Conservation (phyloP, 2,888 invertebrate species). For the Cinara cedri region DNA sequence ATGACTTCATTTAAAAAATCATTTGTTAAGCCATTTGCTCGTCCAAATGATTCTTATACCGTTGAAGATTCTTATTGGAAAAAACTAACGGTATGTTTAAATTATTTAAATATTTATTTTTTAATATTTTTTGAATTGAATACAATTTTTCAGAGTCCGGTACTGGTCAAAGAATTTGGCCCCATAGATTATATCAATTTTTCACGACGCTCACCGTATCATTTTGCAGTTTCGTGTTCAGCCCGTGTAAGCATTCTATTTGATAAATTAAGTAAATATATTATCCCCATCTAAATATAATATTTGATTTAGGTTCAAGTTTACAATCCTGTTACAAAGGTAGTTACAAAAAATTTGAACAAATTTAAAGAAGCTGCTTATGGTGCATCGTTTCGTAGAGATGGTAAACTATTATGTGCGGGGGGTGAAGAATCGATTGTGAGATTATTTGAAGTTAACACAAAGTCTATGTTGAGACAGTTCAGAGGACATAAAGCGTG, state of each 20-base stretch:
- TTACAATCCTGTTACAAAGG: conserved; percentile 84
- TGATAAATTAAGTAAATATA: not conserved
- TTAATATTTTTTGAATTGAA: not conserved
- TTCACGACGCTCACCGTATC: conserved; percentile 84
- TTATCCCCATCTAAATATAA: not conserved
- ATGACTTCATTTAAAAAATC: conserved; percentile 75
- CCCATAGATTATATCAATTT: conserved; percentile 91
- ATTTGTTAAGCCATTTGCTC: conserved; percentile 73
- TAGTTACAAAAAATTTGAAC: conserved; percentile 80
- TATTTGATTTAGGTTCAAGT: conserved; percentile 67
- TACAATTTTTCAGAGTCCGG: conserved; percentile 72
- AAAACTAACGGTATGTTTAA: conserved; percentile 75
- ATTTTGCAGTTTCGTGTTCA: conserved; percentile 92
- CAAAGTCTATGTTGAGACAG: conserved; percentile 80
- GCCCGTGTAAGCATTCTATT: conserved; percentile 70
- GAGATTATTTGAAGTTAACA: conserved; percentile 85
- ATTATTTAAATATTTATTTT: too few relatives aligned
- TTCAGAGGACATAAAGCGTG: conserved; percentile 83
- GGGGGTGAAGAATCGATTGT: conserved; percentile 89
- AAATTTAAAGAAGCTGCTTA: conserved; percentile 83
- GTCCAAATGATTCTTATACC: conserved; percentile 69
- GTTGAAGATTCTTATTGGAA: conserved; percentile 87
- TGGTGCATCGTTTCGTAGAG: conserved; percentile 81
- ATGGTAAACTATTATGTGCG: conserved; percentile 82
- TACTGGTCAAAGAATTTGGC: conserved; percentile 89